Conservation (phyloP, 53 echinoderm and acorn worm genomes). For the Antedon mediterranea region DNA sequence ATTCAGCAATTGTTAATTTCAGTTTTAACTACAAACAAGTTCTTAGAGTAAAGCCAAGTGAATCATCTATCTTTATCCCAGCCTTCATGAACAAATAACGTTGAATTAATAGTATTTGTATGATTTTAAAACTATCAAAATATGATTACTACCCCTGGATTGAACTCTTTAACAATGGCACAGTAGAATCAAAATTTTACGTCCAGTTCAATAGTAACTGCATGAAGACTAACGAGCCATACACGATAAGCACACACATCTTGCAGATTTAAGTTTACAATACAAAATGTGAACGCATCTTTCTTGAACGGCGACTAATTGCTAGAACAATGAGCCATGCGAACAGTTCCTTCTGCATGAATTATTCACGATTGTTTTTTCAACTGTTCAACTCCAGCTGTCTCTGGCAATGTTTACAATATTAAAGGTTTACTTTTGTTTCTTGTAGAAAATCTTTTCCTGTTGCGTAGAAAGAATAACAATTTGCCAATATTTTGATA, state of each 20-base stretch:
- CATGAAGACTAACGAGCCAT: not conserved
- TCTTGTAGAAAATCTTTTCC: not conserved
- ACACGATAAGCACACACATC: not conserved
- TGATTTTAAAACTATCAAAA: too few relatives aligned
- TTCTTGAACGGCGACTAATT: not conserved
- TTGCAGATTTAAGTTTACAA: not conserved
- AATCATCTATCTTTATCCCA: too few relatives aligned
- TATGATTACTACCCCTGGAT: too few relatives aligned
- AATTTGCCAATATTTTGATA: not conserved
- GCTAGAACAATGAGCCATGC: not conserved
- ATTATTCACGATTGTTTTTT: not conserved
- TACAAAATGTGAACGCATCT: not conserved
- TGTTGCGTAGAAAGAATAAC: not conserved
- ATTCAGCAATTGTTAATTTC: too few relatives aligned
- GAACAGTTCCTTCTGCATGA: not conserved
- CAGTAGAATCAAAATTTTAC: too few relatives aligned
- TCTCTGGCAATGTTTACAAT: not conserved
- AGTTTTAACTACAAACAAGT: too few relatives aligned
- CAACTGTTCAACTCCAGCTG: not conserved
- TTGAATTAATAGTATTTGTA: too few relatives aligned
- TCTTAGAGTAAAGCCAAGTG: too few relatives aligned
- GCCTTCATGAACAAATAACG: too few relatives aligned
- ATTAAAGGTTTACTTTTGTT: not conserved
- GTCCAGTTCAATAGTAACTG: not conserved
- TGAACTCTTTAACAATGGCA: too few relatives aligned